Evolutionary conservation across 1,140 invertebrate species (phyloP), one percentile per base, ranked within the genome.

Genomic region (Microplitis demolitor): DNA sequence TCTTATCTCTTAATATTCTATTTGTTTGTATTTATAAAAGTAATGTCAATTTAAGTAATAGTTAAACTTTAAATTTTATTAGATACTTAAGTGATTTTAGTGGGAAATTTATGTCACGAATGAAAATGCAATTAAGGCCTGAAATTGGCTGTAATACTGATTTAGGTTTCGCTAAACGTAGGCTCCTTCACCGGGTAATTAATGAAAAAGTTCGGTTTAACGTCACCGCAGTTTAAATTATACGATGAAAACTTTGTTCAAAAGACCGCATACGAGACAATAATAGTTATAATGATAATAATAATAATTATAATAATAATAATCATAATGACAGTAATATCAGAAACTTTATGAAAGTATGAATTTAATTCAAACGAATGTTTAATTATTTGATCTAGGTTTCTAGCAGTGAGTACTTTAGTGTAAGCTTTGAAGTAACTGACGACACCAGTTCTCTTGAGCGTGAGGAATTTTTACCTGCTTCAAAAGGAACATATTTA

Each of bases 401-500:
- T 80, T 91, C 91, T 54, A 93, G 92, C 83, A 92, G 91, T 62
- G 92, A 93, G 78, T 93, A 91, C 81, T 94, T 93, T 84, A 93
- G 91, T 74, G 90, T 94, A 63, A 91, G 89, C 81, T 93, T 93
- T 82, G 91, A 92, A 80, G 85, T 90, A 24, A 85, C 88, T 4
- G 88, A 89, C 13, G 88, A 90, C 73, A 79, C 87, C 75, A 77
- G 85, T 62, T 77, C 84, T 4, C 75, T 85, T 64, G 85, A 91
- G 71, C 90, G 90, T 5, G 90, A 91, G 77, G 89, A 92, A 83
- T 91, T 93, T 81, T 88, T 93, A 72, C 91, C 92, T 4, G 92
- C 92, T 2, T 88, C 89, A 24, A 91, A 91, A 80, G 92, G 92
- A 74, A 89, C 89, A 45, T 91, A 89, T 74, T 87, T 94, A 70